A percentile compares a stretch with the other conserved stretches of the same genome.
These are phyloP conservation scores for Bombus vancouverensis DNA, from an alignment of 1,140 invertebrate genomes.

Conservation along the genomic window DNA sequence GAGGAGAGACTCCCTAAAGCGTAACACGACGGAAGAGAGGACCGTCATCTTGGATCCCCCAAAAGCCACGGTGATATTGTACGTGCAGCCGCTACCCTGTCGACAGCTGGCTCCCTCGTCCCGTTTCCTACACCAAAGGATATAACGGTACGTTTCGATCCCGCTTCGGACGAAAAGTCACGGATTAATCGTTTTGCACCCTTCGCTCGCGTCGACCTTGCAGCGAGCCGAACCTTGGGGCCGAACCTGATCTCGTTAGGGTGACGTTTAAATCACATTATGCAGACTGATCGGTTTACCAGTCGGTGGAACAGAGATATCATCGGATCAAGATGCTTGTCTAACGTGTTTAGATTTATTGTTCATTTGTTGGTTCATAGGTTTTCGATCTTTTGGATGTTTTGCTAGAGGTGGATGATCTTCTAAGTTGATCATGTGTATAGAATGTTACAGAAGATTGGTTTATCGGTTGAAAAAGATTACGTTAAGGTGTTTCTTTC, in stretches of 20 bases:
- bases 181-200: constrained; percentile 64
- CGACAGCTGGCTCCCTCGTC: constrained; percentile 64
- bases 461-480: background rate
- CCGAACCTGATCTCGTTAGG: constrained; percentile 59
- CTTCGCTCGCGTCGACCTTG: constrained; percentile 5
- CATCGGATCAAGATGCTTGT: background rate
- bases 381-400: background rate
- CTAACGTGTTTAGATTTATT: background rate
- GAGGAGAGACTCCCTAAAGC: constrained; percentile 8
- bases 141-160: background rate
- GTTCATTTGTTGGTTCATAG: background rate
- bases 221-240: background rate
- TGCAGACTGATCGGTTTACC: constrained; percentile 40
- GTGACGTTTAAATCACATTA: constrained; percentile 63
- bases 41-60: constrained; percentile 68
- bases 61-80: constrained; percentile 69
- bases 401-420: background rate
- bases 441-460: too few species aligned
- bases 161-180: constrained; percentile 60
- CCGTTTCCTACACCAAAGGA: constrained; percentile 17
- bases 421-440: background rate
- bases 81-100: constrained; percentile 67
- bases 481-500: background rate
- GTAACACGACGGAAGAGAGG: constrained; percentile 61
- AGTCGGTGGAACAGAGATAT: background rate